phyloP scores from a whole-genome alignment of 2,113 vertebrate species.

The Cricetomys ansorgei region DNA sequence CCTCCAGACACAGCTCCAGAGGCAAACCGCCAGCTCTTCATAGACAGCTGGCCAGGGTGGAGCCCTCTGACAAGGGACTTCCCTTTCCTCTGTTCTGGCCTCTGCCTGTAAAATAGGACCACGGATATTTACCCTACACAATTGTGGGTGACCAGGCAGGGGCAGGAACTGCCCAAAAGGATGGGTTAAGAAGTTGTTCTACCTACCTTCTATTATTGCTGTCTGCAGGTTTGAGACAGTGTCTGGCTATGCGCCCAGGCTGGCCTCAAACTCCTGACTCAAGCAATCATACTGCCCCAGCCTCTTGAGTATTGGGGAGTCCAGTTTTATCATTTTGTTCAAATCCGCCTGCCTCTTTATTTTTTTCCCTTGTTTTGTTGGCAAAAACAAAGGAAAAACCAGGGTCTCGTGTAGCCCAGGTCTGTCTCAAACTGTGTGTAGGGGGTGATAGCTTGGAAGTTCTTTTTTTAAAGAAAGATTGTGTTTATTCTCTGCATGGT shows the following conservation, averaged over 20 bases:
- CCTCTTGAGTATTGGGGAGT: neutral
- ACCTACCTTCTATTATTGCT: neutral
- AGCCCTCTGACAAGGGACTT: neutral
- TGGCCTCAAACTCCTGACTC: neutral
- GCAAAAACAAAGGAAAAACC: neutral
- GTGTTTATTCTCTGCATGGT: neutral
- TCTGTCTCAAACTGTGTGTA: neutral
- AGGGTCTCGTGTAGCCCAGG: neutral
- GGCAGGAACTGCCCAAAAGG: neutral
- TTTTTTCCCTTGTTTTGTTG: neutral
- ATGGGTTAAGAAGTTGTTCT: neutral
- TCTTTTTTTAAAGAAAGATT: neutral
- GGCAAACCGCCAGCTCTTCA: neutral
- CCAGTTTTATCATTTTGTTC: neutral
- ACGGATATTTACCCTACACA: neutral
- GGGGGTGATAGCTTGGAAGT: neutral
- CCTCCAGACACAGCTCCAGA: neutral
- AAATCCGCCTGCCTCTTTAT: neutral
- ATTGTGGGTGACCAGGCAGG: neutral
- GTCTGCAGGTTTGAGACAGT: neutral
- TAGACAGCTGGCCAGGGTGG: neutral
- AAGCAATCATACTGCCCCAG: neutral
- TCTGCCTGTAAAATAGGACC: slow-evolving; percentile 18
- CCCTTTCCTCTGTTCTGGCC: neutral
- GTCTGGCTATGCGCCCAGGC: neutral